Evolutionary conservation across 2,888 invertebrate genomes (phyloP), one percentile per base, ranked within the genome.

Genomic region (Hirudinaria manillensis): DNA sequence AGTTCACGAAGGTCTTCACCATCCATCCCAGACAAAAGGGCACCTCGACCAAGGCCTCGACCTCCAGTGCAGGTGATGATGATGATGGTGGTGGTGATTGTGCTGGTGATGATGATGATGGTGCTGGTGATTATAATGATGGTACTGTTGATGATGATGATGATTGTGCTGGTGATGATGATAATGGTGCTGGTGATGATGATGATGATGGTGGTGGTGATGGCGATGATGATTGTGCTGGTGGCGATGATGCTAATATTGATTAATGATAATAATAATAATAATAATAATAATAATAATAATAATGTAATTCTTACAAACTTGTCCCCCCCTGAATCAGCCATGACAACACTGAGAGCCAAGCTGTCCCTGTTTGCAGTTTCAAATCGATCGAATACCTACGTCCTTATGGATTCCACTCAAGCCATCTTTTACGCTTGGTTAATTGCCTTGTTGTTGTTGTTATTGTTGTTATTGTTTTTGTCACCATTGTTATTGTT

Each of bases 21-120:
- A 84, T 92, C 7, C 91, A 92, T 85, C 90, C 91, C 0, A 87
- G 91, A 36, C 85, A 92, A 38, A 90, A 90, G 83, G 55, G 32
- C 34, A 80, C 82, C 3, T 81, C 81, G n/a, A 70, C 79, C n/a
- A 45, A 61, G 36, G 34, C 55, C 16, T 74, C 70, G 77, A 67
- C 32, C 70, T 45, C 45, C 1, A 75, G 70, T 56, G 66, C 32
- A 27, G 73, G 32, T 55, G 29, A 51, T 71, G 24, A 32, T 38
- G 45, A 51, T 24, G 29, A 71, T 45, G 71, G 19, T 51, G 45
- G 51, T 71, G 29, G 21, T 27, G 13, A 27, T 32, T 19, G 2
- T 53, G 53, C 13, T 71, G 53, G 51, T 71, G 51, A 24, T 53
- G 71, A 71, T 53, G 27, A 72, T 74, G 67, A 67, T 65, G 71